Base-by-base conservation (phyloP, 2,797 vertebrate species). In the Notolepis coatsorum region DNA sequence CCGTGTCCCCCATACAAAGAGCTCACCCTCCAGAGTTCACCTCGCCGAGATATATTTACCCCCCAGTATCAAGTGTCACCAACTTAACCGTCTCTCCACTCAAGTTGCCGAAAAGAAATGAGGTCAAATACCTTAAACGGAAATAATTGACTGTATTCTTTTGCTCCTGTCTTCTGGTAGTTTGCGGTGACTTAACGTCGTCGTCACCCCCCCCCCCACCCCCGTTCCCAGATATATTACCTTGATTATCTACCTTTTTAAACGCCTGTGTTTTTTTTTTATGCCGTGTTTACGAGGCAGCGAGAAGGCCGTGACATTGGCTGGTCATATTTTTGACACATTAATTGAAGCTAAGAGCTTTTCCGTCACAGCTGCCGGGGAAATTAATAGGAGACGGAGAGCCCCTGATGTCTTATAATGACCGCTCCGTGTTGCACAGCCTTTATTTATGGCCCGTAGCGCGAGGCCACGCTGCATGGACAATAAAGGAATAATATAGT, bases 381-480 rank as follows among this genome's bases (percentile, higher is more conserved):
- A 90, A 88, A 91, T 90, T 87, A 89, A 84, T 78, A 81, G 73
- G 81, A 90, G 82, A 91, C 91, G 92, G 90, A 92, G 87, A 82
- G 85, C 81, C 89, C 86, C 84, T 88, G 89, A 93, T 93, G 88
- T 84, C 87, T 88, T 82, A 81, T 91, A 91, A 93, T 93, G 88
- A 88, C 83, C 75, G 80, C 87, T 88, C 87, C 81, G 90, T 86
- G 81, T 91, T 87, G 79, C 84, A 79, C 70, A 68, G 72, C 58
- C 62, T n/a, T 84, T 82, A 86, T 87, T 92, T 88, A 84, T 58
- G 77, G 81, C 79, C 84, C 75, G 80, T 77, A 75, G 72, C 27
- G 45, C 57, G n/a, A n/a, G n/a, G 64, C 54, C 47, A 78, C 82
- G 84, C 89, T 88, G 85, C 91, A 91, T 84, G 85, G 82, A 72